A percentile compares a stretch with the other conserved stretches of the same genome.
Evolutionary conservation across 2,113 vertebrate genomes (phyloP).

Genomic region (Anolis sagrei): DNA sequence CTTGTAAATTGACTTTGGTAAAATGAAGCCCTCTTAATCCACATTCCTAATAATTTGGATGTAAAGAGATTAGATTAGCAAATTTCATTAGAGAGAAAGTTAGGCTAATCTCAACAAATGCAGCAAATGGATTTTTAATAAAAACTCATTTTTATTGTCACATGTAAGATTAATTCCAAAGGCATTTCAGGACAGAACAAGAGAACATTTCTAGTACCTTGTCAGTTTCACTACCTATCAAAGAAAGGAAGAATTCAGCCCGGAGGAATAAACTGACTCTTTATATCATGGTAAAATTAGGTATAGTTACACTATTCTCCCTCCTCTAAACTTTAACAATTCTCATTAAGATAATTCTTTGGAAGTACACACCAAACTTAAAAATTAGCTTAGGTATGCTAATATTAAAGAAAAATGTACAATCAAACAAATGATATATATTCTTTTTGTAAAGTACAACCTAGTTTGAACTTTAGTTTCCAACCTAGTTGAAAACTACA

Average conservation of each 20-base stretch:
- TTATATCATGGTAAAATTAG: conserved; percentile 37
- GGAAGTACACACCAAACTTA: neutral
- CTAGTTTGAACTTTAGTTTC: too few species aligned
- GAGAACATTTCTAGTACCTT: conserved; percentile 28
- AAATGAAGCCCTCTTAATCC: neutral
- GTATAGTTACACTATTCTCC: neutral
- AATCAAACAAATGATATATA: neutral
- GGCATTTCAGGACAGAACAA: conserved; percentile 25
- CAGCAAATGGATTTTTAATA: conserved; percentile 37
- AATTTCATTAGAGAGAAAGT: conserved; percentile 4
- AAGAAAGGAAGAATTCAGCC: conserved; percentile 45
- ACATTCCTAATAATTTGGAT: neutral
- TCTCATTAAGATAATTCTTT: neutral
- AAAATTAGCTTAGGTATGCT: neutral
- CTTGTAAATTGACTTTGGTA: neutral
- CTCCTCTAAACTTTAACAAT: neutral
- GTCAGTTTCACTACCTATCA: conserved; percentile 36
- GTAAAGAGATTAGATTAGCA: conserved; percentile 13
- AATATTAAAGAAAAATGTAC: neutral
- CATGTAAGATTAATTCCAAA: conserved; percentile 31
- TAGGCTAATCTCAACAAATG: conserved; percentile 35
- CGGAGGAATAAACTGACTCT: conserved; percentile 40
- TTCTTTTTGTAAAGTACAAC: neutral
- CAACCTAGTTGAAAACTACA: too few species aligned
- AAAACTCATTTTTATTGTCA: conserved; percentile 38